Conservation (phyloP, 2,888 invertebrate genomes). For the Lypha dubia region DNA sequence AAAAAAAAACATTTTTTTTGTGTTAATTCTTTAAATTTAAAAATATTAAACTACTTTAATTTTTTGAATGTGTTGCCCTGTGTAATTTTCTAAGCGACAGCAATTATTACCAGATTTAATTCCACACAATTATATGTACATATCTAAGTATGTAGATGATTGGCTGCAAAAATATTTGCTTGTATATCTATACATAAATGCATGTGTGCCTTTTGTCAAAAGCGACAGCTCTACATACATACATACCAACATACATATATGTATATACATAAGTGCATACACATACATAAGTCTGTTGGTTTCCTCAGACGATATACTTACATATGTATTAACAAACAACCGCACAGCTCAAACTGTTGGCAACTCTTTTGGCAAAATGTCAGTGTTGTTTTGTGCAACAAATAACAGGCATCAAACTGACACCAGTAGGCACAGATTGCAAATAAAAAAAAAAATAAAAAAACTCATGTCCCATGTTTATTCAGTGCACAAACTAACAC, state of each 20-base stretch:
- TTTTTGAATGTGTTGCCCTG: conserved; percentile 18
- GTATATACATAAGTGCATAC: not conserved
- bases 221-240: not conserved
- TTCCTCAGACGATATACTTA: no score
- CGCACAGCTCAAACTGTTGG: conserved; percentile 50
- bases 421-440: conserved; percentile 62
- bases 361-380: conserved; percentile 63
- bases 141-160: no score
- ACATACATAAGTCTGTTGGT: conserved; percentile 21
- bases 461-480: conserved; percentile 40
- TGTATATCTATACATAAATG: not conserved
- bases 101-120: conserved; percentile 15
- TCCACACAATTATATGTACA: not conserved
- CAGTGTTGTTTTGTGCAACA: conserved; percentile 58
- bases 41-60: no score
- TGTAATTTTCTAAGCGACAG: conserved; percentile 15
- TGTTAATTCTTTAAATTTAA: no score
- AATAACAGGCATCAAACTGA: conserved; percentile 67
- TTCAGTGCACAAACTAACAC: conserved; percentile 25
- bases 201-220: not conserved
- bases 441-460: no score
- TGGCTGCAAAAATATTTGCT: conserved; percentile 33
- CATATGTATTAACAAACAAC: conserved; percentile 28
- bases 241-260: not conserved
- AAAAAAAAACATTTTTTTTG: no score